phyloP scores from a whole-genome alignment of 2,113 vertebrate species.

The Recurvirostra avosetta region DNA sequence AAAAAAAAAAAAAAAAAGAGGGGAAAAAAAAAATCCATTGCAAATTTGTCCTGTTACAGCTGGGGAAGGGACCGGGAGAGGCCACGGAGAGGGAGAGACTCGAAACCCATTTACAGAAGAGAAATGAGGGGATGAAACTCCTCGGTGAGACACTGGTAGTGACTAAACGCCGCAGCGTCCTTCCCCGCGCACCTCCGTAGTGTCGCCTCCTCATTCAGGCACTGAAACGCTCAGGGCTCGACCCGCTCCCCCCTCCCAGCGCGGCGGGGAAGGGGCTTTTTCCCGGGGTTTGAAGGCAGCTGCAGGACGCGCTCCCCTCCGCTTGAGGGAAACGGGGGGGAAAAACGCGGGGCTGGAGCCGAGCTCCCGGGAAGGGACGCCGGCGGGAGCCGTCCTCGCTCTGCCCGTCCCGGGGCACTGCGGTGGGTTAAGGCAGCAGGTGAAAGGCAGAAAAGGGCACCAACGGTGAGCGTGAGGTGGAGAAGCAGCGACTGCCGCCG shows the following conservation, averaged over 20 bases:
- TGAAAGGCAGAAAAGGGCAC: conserved; percentile 20
- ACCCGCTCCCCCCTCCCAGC: not conserved
- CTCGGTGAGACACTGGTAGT: not conserved
- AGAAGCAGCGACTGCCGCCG: not conserved
- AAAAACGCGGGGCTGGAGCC: not conserved
- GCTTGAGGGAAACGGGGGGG: not conserved
- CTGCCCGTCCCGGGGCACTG: not conserved
- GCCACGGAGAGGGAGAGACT: not conserved
- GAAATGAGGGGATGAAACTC: not conserved
- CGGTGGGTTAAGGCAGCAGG: conserved; percentile 44
- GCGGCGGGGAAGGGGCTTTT: not conserved
- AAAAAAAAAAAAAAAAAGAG: not conserved
- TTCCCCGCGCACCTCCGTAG: not conserved
- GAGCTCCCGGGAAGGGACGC: not conserved
- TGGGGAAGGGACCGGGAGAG: not conserved
- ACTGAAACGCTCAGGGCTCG: not conserved
- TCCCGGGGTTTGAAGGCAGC: not conserved
- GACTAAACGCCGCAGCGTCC: not conserved
- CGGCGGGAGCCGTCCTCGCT: not conserved
- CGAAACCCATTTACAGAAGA: not conserved
- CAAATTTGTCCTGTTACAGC: not conserved
- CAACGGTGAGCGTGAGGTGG: not conserved
- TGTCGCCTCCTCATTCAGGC: not conserved
- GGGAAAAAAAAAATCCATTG: not conserved
- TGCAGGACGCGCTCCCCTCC: not conserved